A percentile compares a stretch with the other conserved stretches of the same genome.
Evolutionary conservation across 1,140 invertebrate genomes (phyloP).

Genomic region (Drosophila jambulina): DNA sequence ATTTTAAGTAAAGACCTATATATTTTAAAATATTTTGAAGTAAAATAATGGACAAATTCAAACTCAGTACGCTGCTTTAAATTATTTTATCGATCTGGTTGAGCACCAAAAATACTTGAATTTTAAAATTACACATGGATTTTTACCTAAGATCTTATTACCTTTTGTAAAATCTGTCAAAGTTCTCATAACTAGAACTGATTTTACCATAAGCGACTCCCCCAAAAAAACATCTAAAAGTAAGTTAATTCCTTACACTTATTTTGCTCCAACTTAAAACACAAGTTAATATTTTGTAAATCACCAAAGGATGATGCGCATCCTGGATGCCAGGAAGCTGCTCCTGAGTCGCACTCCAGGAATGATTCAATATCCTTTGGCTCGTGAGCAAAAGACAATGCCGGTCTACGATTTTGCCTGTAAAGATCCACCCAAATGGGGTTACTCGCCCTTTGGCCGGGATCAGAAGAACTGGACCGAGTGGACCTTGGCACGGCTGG

Average conservation of each 20-base stretch:
- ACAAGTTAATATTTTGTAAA: background rate
- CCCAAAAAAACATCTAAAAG: background rate
- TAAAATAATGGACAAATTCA: no score
- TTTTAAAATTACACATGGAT: background rate
- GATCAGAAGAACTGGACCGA: slow-evolving; percentile 88
- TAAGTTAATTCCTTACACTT: background rate
- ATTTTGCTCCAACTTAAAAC: background rate
- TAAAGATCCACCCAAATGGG: slow-evolving; percentile 44
- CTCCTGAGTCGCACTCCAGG: slow-evolving; percentile 2
- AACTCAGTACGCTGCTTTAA: no score
- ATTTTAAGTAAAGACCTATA: no score
- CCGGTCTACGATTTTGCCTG: slow-evolving; percentile 62
- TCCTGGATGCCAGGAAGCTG: slow-evolving; percentile 5
- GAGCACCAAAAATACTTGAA: no score
- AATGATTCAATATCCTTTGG: background rate
- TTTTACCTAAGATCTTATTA: background rate
- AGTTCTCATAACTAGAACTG: background rate
- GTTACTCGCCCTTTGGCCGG: slow-evolving; percentile 70
- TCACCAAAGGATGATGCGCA: slow-evolving; percentile 1
- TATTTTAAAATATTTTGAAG: no score
- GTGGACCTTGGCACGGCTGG: slow-evolving; percentile 91
- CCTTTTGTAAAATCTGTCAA: background rate
- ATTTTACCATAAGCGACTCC: no score
- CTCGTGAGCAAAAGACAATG: slow-evolving; percentile 76
- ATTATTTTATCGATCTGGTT: no score